Base-by-base conservation (phyloP, 2,888 invertebrate species). In the Fabriciana adippe region DNA sequence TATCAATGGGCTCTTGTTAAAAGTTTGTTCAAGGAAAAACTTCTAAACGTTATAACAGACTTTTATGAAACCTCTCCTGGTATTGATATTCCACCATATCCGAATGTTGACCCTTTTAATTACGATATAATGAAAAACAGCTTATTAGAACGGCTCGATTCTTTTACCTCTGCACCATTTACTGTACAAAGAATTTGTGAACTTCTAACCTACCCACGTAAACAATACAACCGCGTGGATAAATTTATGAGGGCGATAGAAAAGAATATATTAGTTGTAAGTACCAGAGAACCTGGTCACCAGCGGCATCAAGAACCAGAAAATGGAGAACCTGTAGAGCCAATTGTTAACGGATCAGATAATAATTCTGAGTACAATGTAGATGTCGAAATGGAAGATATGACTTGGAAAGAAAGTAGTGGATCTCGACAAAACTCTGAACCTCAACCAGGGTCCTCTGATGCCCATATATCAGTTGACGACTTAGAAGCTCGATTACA, bases 241-340 rank as follows among this genome's bases (percentile, higher is more conserved):
- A 99, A 99, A 87, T 99, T 97, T 84, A 97, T 99, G 96, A 94
- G 99, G 69, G 99, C 99, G 0, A 94, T 99, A 69, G 99, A 99
- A 86, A 99, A 99, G 88, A 97, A 97, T 79, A 97, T 98, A 76
- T 89, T 97, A 77, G 98, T 98, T 69, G 97, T 98, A 13, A 95
- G 95, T 82, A 95, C 96, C 47, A 94, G 93, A 75, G 96, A 95
- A 80, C 96, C 96, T 2, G 95, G 95, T 15, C 84, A 88, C 18
- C 94, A 93, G 75, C 93, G 94, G 57, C 91, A 85, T 35, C 88
- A 94, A 15, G 95, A 95, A 72, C 93, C 94, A 15, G 94, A 95
- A 81, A 95, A 95, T 83, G 95, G 95, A 0, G 95, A 96, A 72
- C 93, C 94, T 8, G 87, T 93, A 66, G 93, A 94, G 74, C 92